Evolutionary conservation across 2,113 vertebrate species (phyloP), one percentile per base, ranked within the genome.

Genomic region (Erythrocercus mccallii): DNA sequence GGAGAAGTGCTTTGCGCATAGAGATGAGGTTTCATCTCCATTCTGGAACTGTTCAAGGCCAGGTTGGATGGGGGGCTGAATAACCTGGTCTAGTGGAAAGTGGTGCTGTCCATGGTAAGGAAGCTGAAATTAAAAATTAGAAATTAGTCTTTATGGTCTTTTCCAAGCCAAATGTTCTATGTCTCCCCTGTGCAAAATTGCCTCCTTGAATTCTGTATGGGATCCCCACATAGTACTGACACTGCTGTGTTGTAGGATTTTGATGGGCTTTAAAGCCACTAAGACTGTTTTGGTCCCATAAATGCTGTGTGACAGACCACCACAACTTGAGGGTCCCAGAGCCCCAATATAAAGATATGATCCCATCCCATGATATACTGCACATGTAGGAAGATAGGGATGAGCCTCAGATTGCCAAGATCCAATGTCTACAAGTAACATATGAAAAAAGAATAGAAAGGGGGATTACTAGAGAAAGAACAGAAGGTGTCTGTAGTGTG

Each of bases 181-280:
- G 30, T 35, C 19, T 85, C 18, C 9, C 21, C 37, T 0, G 0
- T 23, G 37, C 4, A 15, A 5, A 24, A 28, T 0, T 1, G 20
- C 8, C 40, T 37, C 1, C 12, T 33, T 44, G 28, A 68, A 51
- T 14, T 66, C 24, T 2, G 2, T 3, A 16, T 0, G 2, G 15
- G 20, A 62, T 56, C 16, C 15, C 14, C 33, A 44, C 1, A 1
- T 19, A 18, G 8, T 31, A 28, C 10, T 54, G 25, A 5, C 27
- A 19, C 25, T 65, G 13, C 14, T 51, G 9, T 15, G 2, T 4
- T 70, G 38, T 4, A 28, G 15, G 20, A 33, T 51, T 56, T 84
- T 40, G 19, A 15, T 16, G 7, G 6, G 2, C 11, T 90, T 76
- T 33, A 45, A 66, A 57, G n/a, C 3, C 28, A 42, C 7, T 7